Base-by-base conservation (phyloP, 1,140 invertebrate species). In the Lordiphosa mommai region DNA sequence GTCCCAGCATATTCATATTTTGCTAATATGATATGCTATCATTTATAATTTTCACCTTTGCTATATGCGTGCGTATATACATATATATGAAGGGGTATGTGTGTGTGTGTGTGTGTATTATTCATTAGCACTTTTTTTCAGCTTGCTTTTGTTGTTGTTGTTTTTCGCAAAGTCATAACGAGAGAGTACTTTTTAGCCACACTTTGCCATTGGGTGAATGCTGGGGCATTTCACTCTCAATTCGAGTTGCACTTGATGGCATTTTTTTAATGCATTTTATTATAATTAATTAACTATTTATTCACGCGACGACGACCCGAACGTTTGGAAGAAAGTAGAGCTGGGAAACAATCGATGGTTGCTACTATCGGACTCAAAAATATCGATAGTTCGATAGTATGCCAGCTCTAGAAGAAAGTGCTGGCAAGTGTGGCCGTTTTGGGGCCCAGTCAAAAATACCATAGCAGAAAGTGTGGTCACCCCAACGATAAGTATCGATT, bases 1-100 rank as follows among this genome's bases (percentile, higher is more conserved):
- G 77, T 27, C 23, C 23, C 23, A 27, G 23, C 23, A 27, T 27
- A 27, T 27, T 27, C 76, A 82, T 82, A 84, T 82, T 82, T 82
- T 50, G 55, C 55, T 76, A 84, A 82, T 76, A 71, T 82, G 71
- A 82, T 82, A 84, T 84, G 77, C 77, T 72, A 82, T 84, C 77
- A 84, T 77, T 82, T 84, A 72, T 77, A 84, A 84, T 84, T 84
- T 84, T 84, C 77, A 85, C 79, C 72, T 84, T 84, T 64, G 73
- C 77, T 76, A 56, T 41, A 38, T 60, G 37, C 56, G 51, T 36
- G 56, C 29, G 23, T 7, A 27, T 7, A 27, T 27, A 27, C 23
- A 43, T 41, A 41, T 23, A 16, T 38, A 13, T 37, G 4, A 4
- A 20, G 17, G 17, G 17, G 33, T 82, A 41, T 56, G 14, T 60